These are phyloP conservation scores for Hirtodrosophila alboralis DNA, from an alignment of 2,888 invertebrate species.

Conservation along the genomic window DNA sequence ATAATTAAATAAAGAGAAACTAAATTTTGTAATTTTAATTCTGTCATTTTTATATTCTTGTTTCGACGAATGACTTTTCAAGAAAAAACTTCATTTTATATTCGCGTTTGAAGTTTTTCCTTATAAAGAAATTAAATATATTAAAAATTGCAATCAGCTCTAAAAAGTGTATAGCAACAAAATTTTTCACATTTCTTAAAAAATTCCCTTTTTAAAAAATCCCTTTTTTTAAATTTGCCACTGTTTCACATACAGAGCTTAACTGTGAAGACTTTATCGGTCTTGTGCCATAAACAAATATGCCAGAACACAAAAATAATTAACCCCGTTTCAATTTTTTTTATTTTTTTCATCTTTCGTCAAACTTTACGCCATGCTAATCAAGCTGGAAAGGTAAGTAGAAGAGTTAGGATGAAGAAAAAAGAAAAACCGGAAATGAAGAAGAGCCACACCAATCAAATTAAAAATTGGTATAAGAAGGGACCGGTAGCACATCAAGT, in stretches of 20 bases:
- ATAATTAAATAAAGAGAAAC: no score
- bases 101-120: no score
- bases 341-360: conserved; percentile 17
- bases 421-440: conserved; percentile 58
- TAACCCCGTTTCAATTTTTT: conserved; percentile 51
- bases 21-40: no score
- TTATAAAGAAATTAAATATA: no score
- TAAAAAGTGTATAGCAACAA: no score
- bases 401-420: neutral
- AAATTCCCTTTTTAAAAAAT: neutral
- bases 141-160: no score
- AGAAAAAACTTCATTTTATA: no score
- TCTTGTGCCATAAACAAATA: conserved; percentile 53
- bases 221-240: conserved; percentile 8
- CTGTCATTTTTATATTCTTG: no score
- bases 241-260: conserved; percentile 14
- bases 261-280: conserved; percentile 12
- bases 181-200: no score
- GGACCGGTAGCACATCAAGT: conserved; percentile 61
- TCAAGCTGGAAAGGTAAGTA: conserved; percentile 61
- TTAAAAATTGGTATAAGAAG: no score
- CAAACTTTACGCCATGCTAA: conserved; percentile 39
- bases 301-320: conserved; percentile 66
- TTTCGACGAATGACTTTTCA: no score
- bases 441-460: conserved; percentile 67